A percentile compares a stretch with the other conserved stretches of the same genome.
Evolutionary conservation across 2,113 vertebrate genomes (phyloP).

Genomic region (Paraplagusia blochii): DNA sequence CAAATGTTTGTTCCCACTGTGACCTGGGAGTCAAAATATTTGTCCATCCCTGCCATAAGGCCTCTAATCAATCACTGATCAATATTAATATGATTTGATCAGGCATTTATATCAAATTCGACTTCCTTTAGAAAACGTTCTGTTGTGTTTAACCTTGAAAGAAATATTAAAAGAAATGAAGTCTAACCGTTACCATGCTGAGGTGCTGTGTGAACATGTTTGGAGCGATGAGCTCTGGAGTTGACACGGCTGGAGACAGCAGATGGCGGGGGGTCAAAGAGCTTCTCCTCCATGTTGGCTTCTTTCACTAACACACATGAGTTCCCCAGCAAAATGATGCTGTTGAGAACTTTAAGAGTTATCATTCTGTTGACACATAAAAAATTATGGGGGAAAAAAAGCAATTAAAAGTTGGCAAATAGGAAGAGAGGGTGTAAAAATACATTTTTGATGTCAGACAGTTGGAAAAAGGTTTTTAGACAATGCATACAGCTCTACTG

Average conservation of each 20-base stretch:
- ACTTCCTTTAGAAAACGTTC: too few species aligned
- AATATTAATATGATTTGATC: too few species aligned
- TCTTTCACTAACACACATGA: slow-evolving; percentile 95
- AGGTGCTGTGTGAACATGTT: slow-evolving; percentile 62
- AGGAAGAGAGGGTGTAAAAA: not conserved
- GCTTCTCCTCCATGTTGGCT: slow-evolving; percentile 97
- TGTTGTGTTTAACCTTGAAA: too few species aligned
- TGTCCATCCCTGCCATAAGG: too few species aligned
- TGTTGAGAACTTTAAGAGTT: slow-evolving; percentile 94
- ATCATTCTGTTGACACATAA: slow-evolving; percentile 81
- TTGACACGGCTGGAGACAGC: slow-evolving; percentile 78
- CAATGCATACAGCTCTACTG: too few species aligned
- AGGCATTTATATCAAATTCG: too few species aligned
- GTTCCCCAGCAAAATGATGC: slow-evolving; percentile 92
- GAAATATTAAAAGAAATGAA: not conserved
- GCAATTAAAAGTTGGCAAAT: not conserved
- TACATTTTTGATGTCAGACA: not conserved
- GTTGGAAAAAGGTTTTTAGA: too few species aligned
- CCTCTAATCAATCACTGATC: too few species aligned
- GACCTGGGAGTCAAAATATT: too few species aligned
- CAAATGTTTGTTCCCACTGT: too few species aligned
- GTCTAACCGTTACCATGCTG: slow-evolving; percentile 40
- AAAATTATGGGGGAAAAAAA: not conserved
- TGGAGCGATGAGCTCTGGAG: slow-evolving; percentile 79
- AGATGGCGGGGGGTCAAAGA: slow-evolving; percentile 81